Evolutionary conservation across 1,140 invertebrate genomes (phyloP), one percentile per base, ranked within the genome.

Genomic region (Heliconius hewitsoni): DNA sequence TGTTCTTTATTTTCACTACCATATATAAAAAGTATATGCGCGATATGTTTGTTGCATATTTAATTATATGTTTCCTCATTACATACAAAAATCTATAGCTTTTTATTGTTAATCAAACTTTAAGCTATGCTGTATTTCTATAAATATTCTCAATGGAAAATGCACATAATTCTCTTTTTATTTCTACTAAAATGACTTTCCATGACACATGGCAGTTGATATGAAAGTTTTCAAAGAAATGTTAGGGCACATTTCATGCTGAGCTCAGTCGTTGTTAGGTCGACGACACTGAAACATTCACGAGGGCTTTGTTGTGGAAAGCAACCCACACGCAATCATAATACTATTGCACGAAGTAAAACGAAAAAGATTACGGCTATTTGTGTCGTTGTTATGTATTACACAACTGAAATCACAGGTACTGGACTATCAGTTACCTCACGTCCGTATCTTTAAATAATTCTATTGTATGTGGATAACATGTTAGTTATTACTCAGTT

Each of bases 241-340:
- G 80, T 81, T 82, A 86, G 78, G 82, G 84, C 70, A 78, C 81
- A 78, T 83, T 85, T 80, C 73, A 82, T 75, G 81, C 73, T 76
- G 76, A 84, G 71, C 82, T 86, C 74, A 81, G 79, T 81, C 83
- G 83, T 80, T 78, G 81, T 81, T 81, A 86, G 84, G 83, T 83
- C 84, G 80, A 83, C 77, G 83, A 86, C 83, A 82, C 84, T 82
- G 80, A 84, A 86, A 81, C 80, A 84, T 83, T 85, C 82, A 80
- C 80, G 80, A 79, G 74, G 83, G 84, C 83, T 82, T 83, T 86
- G 78, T 86, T 84, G 77, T 82, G 74, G 78, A 77, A 74, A 82
- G 79, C 79, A 82, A 81, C 82, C 80, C 79, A 79, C 83, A 82
- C 80, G 76, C 83, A 81, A 84, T 80, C 79, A 81, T 78, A 78